These are phyloP conservation scores for Aphis craccivora DNA, from an alignment of 1,140 invertebrate genomes.

Conservation along the genomic window DNA sequence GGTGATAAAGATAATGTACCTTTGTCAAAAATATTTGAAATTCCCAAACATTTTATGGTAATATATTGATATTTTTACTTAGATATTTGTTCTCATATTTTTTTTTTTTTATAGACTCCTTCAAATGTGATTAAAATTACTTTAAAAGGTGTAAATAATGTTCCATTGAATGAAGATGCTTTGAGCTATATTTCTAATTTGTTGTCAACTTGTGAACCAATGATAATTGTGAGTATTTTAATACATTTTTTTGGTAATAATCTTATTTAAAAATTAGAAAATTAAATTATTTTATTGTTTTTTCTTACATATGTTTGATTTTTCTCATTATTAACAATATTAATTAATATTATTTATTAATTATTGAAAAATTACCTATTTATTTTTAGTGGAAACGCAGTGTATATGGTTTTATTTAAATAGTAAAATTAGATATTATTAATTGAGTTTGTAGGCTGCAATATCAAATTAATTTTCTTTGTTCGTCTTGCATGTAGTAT, in stretches of 20 bases:
- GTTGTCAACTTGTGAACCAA: slow-evolving; percentile 10
- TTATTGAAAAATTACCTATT: too few relatives aligned
- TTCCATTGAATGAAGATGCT: background rate
- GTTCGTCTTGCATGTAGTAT: fast-evolving
- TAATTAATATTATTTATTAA: too few relatives aligned
- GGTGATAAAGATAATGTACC: slow-evolving; percentile 46
- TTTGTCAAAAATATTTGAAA: slow-evolving; percentile 35
- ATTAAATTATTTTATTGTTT: too few relatives aligned
- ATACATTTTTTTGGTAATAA: background rate
- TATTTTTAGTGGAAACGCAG: too few relatives aligned
- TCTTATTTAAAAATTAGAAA: too few relatives aligned
- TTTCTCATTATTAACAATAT: too few relatives aligned
- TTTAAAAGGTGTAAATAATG: background rate
- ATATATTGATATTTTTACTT: background rate
- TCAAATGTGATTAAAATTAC: slow-evolving; percentile 38
- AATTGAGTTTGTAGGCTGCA: background rate
- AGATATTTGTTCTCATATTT: background rate
- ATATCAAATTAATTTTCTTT: background rate
- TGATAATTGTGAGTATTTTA: slow-evolving; percentile 25
- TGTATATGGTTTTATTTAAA: too few relatives aligned
- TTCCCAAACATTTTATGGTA: slow-evolving; percentile 31
- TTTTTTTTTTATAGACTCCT: background rate
- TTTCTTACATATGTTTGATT: too few relatives aligned
- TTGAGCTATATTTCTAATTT: slow-evolving; percentile 27
- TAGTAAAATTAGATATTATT: too few relatives aligned